Base-by-base conservation (phyloP, 2,113 vertebrate genomes). In the Oreocharis arfaki region DNA sequence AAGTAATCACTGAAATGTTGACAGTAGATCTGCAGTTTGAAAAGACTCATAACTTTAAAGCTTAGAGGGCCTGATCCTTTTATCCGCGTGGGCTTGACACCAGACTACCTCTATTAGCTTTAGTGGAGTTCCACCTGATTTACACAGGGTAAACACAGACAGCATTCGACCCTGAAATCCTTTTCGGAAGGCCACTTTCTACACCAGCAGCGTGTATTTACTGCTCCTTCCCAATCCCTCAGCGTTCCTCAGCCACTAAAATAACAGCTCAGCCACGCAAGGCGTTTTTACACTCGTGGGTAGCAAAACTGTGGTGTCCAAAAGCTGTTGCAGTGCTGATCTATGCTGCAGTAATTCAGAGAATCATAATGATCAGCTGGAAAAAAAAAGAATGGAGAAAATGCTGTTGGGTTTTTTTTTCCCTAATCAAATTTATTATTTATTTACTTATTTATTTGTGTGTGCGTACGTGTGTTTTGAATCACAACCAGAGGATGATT, bases 21-120 rank as follows among this genome's bases (percentile, higher is more conserved):
- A 78, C 88, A 85, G 74, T 83, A 95, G 91, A 96, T 74, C 52
- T 85, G 57, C 78, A 90, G 65, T 97, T 95, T 93, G 87, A 93
- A 97, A 95, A 96, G 95, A 96, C 77, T 93, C 87, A 81, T 96
- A 96, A 96, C 93, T 94, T 96, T 92, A 93, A 86, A 90, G 85
- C 87, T 95, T 95, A 95, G 81, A 59, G 93, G 82, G 79, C 90
- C 93, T 88, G 91, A 96, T 97, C 92, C 91, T 96, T 96, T 97
- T 94, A 97, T 92, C 90, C 15, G 17, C 4, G 10, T 64, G 90
- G 69, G 85, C 87, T 95, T 90, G 94, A 93, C 93, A 90, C 90
- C 92, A 75, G 69, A 2, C 85, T 78, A 77, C 88, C 56, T 77
- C 83, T 86, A 94, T 90, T 93, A 88, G 92, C 96, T 90, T 90